Percentiles rank a stretch among this genome's conserved stretches.
Evolutionary conservation across 2,113 vertebrate species (phyloP).

Genomic region (Etia nguti): DNA sequence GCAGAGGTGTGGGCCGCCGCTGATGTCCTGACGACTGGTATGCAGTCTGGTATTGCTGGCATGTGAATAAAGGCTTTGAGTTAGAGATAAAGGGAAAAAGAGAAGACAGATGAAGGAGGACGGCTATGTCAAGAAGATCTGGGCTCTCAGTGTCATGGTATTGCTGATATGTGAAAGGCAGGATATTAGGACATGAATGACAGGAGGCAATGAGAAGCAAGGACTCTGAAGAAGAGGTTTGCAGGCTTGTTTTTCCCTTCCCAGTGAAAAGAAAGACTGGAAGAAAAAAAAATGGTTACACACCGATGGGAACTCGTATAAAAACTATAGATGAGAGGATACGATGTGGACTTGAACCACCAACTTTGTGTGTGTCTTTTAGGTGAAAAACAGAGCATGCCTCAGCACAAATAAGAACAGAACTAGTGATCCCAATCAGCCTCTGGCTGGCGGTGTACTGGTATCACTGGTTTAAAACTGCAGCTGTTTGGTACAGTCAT

Average conservation of each 20-base stretch:
- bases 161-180: slow-evolving; percentile 13
- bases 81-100: not conserved
- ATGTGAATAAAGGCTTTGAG: slow-evolving; percentile 6
- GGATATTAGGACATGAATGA: not conserved
- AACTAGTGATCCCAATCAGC: not conserved
- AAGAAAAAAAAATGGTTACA: not conserved
- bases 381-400: not conserved
- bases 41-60: not conserved
- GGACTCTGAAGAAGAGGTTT: not conserved
- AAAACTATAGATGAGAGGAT: not conserved
- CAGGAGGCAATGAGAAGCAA: not conserved
- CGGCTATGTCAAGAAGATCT: not conserved
- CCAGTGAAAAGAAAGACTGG: not conserved
- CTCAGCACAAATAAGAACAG: not conserved
- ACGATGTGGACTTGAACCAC: not conserved
- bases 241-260: not conserved
- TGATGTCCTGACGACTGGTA: slow-evolving; percentile 4
- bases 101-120: not conserved
- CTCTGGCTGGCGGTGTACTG: slow-evolving; percentile 8
- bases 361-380: not conserved
- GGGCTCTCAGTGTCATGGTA: not conserved
- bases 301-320: not conserved
- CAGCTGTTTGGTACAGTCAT: slow-evolving; percentile 25
- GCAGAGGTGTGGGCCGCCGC: not conserved
- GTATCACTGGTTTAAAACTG: slow-evolving; percentile 27